These are phyloP conservation scores for Embiotoca jacksoni DNA, from an alignment of 2,113 vertebrate species.

Conservation along the genomic window DNA sequence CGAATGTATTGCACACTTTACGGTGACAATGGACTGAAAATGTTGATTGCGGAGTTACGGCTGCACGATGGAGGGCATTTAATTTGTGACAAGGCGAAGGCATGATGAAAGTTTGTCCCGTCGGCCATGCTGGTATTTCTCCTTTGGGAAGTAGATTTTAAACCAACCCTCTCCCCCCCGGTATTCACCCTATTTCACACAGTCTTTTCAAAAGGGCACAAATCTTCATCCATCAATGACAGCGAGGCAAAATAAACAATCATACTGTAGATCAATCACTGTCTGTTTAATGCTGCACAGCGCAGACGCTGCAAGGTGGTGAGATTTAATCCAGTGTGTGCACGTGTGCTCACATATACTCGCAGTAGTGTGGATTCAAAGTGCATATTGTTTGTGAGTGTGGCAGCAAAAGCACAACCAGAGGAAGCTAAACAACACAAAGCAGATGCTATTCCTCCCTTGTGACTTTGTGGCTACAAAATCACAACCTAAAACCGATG, in stretches of 20 bases:
- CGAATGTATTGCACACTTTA: too few species aligned
- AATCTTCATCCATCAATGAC: conserved; percentile 80
- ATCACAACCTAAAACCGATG: background rate
- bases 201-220: conserved; percentile 54
- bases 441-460: background rate
- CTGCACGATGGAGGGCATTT: conserved; percentile 39
- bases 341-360: conserved; percentile 31
- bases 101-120: conserved; percentile 47
- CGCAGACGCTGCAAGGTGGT: conserved; percentile 20
- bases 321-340: conserved; percentile 18
- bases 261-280: conserved; percentile 79
- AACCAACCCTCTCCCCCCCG: background rate
- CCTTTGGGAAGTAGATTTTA: conserved; percentile 58
- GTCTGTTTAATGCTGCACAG: conserved; percentile 78
- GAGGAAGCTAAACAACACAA: conserved; percentile 2
- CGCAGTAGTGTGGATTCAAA: background rate
- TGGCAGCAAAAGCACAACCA: background rate
- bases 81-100: conserved; percentile 47
- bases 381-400: conserved; percentile 2
- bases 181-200: conserved; percentile 64
- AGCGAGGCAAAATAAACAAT: conserved; percentile 81
- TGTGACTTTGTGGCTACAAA: background rate
- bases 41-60: conserved; percentile 35
- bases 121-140: conserved; percentile 43
- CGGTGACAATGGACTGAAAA: too few species aligned